Percentiles rank a stretch among this genome's conserved stretches.
Conservation (phyloP, 1,140 invertebrate species). For the silkworm (Bombyx mori) region DNA sequence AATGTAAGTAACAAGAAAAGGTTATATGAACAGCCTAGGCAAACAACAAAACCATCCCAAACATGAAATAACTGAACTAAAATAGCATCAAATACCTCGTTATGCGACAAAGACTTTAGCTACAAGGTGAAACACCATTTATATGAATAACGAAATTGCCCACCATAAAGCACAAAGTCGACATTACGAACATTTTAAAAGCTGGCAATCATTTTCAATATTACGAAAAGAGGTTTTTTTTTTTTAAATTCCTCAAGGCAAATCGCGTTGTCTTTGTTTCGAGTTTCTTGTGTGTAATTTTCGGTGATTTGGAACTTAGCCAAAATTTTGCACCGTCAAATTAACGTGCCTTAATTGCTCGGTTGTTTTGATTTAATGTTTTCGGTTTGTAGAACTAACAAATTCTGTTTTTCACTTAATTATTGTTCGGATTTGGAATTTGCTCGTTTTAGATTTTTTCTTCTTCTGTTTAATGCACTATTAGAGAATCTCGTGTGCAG, state of each 20-base stretch:
- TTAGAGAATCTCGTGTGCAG: too few species aligned
- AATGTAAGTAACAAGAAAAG: neutral
- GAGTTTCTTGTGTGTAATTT: constrained; percentile 3
- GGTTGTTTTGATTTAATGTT: too few species aligned
- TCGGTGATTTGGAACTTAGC: constrained; percentile 3
- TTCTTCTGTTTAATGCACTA: too few species aligned
- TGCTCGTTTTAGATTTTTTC: too few species aligned
- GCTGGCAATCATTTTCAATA: constrained; percentile 5
- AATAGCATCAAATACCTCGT: too few species aligned
- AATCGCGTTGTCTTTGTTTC: neutral
- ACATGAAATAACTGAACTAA: too few species aligned
- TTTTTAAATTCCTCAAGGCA: neutral
- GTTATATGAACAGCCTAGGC: neutral
- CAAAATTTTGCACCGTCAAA: too few species aligned
- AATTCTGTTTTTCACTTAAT: too few species aligned
- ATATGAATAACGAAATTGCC: constrained; percentile 1
- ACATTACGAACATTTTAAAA: neutral
- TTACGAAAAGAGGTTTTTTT: neutral
- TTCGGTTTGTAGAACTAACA: too few species aligned
- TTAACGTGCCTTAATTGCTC: too few species aligned
- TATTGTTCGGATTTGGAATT: too few species aligned
- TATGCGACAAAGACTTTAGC: neutral
- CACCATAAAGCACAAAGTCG: neutral
- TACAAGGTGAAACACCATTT: neutral
- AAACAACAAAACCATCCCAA: too few species aligned